phyloP scores from a whole-genome alignment of 2,113 vertebrate species.

The Aix galericulata region DNA sequence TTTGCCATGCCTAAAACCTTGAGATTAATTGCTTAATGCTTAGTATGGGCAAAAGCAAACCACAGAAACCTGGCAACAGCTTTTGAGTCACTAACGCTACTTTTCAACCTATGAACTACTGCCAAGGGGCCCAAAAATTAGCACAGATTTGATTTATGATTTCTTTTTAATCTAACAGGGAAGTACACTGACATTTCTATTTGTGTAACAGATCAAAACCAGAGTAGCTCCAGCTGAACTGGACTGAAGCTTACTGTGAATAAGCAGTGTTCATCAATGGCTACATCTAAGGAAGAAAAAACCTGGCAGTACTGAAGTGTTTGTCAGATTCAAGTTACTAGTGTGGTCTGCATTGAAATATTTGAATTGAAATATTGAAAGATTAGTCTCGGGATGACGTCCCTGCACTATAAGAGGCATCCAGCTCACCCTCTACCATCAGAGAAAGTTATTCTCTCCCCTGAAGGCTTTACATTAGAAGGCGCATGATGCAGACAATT shows the following conservation, averaged over 20 bases:
- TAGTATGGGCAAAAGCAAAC: not conserved
- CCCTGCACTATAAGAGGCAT: not conserved
- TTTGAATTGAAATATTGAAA: not conserved
- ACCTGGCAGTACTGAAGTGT: not conserved
- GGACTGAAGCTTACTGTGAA: not conserved
- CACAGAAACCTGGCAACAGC: constrained; percentile 50
- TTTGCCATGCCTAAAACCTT: not conserved
- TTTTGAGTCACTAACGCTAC: not conserved
- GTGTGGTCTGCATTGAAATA: not conserved
- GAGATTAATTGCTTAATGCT: constrained; percentile 43
- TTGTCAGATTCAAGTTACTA: not conserved
- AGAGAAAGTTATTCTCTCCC: not conserved
- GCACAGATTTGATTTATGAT: not conserved
- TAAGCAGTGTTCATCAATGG: not conserved
- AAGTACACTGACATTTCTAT: not conserved
- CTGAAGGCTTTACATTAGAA: not conserved
- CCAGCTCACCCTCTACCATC: not conserved
- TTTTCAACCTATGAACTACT: not conserved
- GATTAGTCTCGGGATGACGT: not conserved
- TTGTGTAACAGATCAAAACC: not conserved
- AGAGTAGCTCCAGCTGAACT: not conserved
- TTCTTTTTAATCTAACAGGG: not conserved
- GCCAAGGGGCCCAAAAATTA: constrained; percentile 5
- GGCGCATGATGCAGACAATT: rapidly evolving
- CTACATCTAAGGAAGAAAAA: not conserved